Conservation (phyloP, 1,140 invertebrate species). For the Asbolus verrucosus region DNA sequence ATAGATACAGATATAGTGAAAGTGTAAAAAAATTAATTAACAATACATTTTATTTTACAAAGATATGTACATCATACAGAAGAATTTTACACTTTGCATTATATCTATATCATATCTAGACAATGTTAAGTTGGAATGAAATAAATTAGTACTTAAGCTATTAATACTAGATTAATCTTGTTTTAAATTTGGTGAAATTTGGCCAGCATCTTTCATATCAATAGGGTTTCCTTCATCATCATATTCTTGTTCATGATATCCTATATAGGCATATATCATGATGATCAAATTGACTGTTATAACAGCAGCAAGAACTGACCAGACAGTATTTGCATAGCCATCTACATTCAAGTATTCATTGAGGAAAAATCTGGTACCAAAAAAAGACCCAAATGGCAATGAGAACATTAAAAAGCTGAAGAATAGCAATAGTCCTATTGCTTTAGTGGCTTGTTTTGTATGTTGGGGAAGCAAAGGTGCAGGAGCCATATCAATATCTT, state of each 20-base stretch:
- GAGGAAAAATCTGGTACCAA: conserved; percentile 73
- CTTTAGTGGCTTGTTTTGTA: conserved; percentile 66
- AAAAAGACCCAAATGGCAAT: conserved; percentile 81
- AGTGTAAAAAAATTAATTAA: conserved; percentile 28
- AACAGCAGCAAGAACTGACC: conserved; percentile 81
- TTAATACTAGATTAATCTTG: conserved; percentile 46
- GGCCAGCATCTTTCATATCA: conserved; percentile 21
- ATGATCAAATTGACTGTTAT: conserved; percentile 84
- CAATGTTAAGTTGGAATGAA: conserved; percentile 31
- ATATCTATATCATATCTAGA: conserved; percentile 25
- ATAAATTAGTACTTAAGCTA: conserved; percentile 21
- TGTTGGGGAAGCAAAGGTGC: conserved; percentile 65
- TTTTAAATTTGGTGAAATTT: conserved; percentile 49
- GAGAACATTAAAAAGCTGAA: conserved; percentile 87
- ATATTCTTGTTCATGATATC: conserved; percentile 77
- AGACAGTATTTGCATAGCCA: conserved; percentile 74
- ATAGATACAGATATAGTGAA: conserved; percentile 10
- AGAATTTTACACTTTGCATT: conserved; percentile 38
- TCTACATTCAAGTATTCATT: conserved; percentile 72
- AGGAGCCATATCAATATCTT: conserved; percentile 26
- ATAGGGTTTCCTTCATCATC: conserved; percentile 70
- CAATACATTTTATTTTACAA: conserved; percentile 30
- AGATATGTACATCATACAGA: conserved; percentile 11
- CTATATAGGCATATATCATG: conserved; percentile 80
- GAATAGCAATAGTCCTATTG: conserved; percentile 77